Percentiles rank a stretch among this genome's conserved stretches.
These are phyloP conservation scores for Drosophila niveifrons DNA, from an alignment of 2,888 invertebrate genomes.

Conservation along the genomic window DNA sequence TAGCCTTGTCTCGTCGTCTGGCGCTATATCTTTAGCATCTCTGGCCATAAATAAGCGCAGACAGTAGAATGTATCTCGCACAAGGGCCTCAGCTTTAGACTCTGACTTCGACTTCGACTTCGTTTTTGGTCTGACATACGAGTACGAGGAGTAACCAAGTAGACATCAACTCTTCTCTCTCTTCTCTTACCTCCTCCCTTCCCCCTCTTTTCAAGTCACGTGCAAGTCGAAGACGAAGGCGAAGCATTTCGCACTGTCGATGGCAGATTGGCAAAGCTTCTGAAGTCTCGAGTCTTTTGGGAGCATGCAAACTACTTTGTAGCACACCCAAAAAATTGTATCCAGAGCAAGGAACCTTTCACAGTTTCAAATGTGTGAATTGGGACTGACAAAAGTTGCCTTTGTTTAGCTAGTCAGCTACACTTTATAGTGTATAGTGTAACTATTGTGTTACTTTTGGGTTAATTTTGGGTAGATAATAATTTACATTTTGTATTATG, in stretches of 20 bases:
- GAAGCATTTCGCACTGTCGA: constrained; percentile 67
- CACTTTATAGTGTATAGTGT: too few species aligned
- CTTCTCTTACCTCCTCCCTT: neutral
- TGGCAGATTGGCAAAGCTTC: constrained; percentile 42
- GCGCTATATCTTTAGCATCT: constrained; percentile 83
- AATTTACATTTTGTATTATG: too few species aligned
- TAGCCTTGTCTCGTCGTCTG: constrained; percentile 66
- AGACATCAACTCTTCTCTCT: constrained; percentile 41
- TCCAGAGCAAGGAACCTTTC: neutral
- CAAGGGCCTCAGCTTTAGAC: constrained; percentile 41
- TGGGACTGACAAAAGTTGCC: neutral
- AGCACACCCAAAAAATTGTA: constrained; percentile 10
- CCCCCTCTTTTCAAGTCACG: constrained; percentile 28
- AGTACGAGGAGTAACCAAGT: constrained; percentile 66
- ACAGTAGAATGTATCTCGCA: constrained; percentile 75
- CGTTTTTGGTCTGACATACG: constrained; percentile 63
- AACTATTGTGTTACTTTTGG: too few species aligned
- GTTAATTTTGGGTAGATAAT: too few species aligned
- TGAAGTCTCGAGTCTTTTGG: constrained; percentile 33
- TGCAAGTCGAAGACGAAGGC: constrained; percentile 49
- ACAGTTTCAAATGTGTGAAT: neutral
- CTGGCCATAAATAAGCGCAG: constrained; percentile 82
- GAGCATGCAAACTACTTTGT: constrained; percentile 34
- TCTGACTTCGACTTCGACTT: constrained; percentile 26
- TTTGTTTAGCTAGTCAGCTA: neutral